Conservation (phyloP, 2,113 vertebrate genomes). For the Procavia capensis region DNA sequence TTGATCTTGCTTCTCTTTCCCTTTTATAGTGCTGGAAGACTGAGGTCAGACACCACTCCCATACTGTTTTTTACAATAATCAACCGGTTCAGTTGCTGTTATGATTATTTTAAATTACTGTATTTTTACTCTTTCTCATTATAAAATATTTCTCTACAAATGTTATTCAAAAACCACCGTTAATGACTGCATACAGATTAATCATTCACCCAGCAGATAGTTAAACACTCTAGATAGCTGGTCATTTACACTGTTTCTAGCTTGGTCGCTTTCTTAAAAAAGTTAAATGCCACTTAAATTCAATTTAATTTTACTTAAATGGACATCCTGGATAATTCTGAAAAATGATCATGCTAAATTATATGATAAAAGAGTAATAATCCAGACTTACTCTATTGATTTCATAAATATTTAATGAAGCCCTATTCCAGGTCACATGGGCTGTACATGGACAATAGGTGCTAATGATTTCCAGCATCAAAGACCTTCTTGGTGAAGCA, state of each 20-base stretch:
- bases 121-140: not conserved
- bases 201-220: not conserved
- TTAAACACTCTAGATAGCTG: not conserved
- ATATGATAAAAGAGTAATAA: conserved; percentile 2
- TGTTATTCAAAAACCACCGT: not conserved
- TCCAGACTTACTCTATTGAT: not conserved
- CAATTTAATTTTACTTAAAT: not conserved
- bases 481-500: not conserved
- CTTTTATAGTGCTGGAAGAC: too few relatives aligned
- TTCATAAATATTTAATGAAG: conserved; percentile 41
- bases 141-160: conserved; percentile 39
- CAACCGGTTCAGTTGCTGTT: not conserved
- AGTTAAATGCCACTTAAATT: conserved; percentile 7
- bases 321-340: not conserved
- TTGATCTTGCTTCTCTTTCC: too few relatives aligned
- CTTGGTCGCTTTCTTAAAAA: not conserved
- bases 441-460: not conserved
- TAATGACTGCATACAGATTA: not conserved
- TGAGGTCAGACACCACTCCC: too few relatives aligned
- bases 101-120: not conserved
- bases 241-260: not conserved
- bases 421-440: not conserved
- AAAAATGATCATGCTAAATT: not conserved
- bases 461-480: not conserved
- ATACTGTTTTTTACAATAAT: too few relatives aligned